A percentile compares a stretch with the other conserved stretches of the same genome.
Evolutionary conservation across 2,113 vertebrate genomes (phyloP).

Genomic region (Vombatus ursinus): DNA sequence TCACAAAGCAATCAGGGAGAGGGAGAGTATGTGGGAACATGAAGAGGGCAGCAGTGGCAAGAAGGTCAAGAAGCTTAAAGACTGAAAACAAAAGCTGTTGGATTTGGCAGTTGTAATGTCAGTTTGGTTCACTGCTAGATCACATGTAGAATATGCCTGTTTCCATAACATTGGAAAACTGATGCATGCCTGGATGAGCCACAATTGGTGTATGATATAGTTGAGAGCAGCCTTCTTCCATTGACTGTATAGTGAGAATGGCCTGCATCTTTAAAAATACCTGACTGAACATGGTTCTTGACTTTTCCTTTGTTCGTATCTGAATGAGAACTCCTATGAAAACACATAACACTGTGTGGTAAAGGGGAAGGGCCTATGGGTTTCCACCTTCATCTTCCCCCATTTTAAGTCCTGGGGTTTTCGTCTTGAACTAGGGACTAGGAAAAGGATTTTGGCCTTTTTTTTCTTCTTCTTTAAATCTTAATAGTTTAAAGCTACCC

Average conservation of each 20-base stretch:
- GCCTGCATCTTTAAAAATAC: not conserved
- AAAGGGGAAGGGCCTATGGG: too few species aligned
- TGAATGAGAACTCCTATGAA: too few species aligned
- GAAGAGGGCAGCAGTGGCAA: not conserved
- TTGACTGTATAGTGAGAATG: not conserved
- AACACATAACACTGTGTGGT: too few species aligned
- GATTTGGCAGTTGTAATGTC: not conserved
- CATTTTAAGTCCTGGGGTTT: too few species aligned
- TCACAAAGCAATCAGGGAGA: not conserved
- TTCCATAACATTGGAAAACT: not conserved
- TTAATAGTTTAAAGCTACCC: too few species aligned
- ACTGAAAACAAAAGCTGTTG: not conserved
- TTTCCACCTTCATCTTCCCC: too few species aligned
- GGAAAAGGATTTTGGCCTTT: too few species aligned
- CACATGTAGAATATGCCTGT: not conserved
- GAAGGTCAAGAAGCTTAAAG: not conserved
- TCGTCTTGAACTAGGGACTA: too few species aligned
- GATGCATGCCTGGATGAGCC: not conserved
- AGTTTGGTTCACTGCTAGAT: not conserved
- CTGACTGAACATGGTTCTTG: not conserved
- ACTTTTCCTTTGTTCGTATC: too few species aligned
- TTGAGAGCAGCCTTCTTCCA: not conserved
- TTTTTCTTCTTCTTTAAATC: too few species aligned
- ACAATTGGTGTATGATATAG: not conserved
- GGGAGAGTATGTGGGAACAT: not conserved